A percentile compares a stretch with the other conserved stretches of the same genome.
These are phyloP conservation scores for Sarcophaga variegata DNA, from an alignment of 2,888 invertebrate genomes.

Conservation along the genomic window DNA sequence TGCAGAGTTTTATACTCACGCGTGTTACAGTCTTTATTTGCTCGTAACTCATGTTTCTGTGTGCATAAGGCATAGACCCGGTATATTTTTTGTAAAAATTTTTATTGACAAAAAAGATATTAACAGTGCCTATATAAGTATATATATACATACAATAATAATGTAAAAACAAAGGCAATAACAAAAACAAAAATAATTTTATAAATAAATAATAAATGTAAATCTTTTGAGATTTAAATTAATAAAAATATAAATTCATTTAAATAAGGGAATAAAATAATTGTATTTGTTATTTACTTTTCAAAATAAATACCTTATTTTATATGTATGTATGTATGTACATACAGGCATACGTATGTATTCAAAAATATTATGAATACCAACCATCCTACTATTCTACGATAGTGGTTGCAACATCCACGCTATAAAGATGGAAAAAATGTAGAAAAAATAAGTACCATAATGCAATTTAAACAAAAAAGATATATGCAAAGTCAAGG, in stretches of 20 bases:
- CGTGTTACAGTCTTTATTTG: too few species aligned
- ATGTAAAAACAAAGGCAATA: conserved; percentile 3
- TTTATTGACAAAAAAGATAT: too few species aligned
- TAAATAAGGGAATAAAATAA: conserved; percentile 51
- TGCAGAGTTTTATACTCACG: too few species aligned
- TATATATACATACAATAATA: too few species aligned
- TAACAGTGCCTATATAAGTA: too few species aligned
- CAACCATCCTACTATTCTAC: too few species aligned
- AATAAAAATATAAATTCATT: conserved; percentile 64
- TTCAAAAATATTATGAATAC: conserved; percentile 17
- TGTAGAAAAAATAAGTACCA: neutral
- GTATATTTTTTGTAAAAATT: too few species aligned
- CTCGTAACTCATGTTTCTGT: too few species aligned
- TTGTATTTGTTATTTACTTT: conserved; percentile 55
- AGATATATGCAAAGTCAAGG: neutral
- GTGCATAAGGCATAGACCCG: too few species aligned
- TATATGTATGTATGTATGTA: too few species aligned
- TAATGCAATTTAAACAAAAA: too few species aligned
- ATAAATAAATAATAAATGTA: conserved; percentile 40
- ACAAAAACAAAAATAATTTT: conserved; percentile 15
- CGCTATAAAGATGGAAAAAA: neutral
- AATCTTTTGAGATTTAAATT: conserved; percentile 66
- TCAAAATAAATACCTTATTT: too few species aligned
- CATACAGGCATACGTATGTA: neutral
- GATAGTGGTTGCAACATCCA: neutral